These are phyloP conservation scores for Ibidorhyncha struthersii DNA, from an alignment of 2,113 vertebrate genomes.

Conservation along the genomic window DNA sequence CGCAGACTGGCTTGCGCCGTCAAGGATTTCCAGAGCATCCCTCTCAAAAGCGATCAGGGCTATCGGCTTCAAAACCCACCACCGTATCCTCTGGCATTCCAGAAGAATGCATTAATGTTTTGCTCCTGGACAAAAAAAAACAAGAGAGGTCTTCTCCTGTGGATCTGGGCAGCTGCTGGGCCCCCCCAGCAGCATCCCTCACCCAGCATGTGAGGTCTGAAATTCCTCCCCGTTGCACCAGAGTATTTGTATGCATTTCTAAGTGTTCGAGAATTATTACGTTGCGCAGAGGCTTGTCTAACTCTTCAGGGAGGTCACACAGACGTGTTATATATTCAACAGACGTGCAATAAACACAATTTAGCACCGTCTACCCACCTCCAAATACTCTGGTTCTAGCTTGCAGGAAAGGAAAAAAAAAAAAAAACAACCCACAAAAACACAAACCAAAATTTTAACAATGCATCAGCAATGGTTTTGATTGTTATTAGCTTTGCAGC, in stretches of 20 bases:
- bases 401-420: not conserved
- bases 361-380: not conserved
- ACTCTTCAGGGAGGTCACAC: slow-evolving; percentile 25
- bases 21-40: not conserved
- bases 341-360: slow-evolving; percentile 26
- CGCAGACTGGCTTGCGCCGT: not conserved
- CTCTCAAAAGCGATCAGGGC: not conserved
- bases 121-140: not conserved
- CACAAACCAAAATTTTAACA: not conserved
- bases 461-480: not conserved
- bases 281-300: slow-evolving; percentile 23
- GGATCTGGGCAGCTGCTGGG: not conserved
- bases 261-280: not conserved
- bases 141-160: not conserved
- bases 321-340: slow-evolving; percentile 25
- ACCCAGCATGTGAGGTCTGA: not conserved
- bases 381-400: not conserved
- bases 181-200: not conserved
- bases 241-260: slow-evolving; percentile 14
- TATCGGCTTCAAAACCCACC: not conserved
- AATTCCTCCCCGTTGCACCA: not conserved
- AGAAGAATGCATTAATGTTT: not conserved
- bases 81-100: not conserved
- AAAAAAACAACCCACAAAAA: too few species aligned
- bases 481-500: not conserved